These are phyloP conservation scores for Gopherus evgoodei DNA, from an alignment of 2,113 vertebrate genomes.

Conservation along the genomic window DNA sequence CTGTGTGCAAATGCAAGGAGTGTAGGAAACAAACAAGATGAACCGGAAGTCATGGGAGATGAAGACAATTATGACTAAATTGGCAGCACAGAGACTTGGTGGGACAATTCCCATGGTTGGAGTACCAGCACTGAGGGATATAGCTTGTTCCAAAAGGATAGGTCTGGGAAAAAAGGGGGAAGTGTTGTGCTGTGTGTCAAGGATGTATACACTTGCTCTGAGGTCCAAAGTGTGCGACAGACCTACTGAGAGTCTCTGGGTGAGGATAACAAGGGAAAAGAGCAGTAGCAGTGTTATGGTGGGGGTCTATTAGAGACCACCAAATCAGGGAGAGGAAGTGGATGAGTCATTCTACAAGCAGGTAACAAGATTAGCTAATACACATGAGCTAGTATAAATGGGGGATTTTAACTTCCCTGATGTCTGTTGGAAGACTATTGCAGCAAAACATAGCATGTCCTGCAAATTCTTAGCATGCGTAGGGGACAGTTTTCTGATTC, in stretches of 20 bases:
- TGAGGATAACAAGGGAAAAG: not conserved
- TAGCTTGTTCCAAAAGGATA: not conserved
- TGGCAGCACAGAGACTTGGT: not conserved
- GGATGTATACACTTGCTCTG: not conserved
- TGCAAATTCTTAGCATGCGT: not conserved
- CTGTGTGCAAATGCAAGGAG: not conserved
- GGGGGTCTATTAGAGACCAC: not conserved
- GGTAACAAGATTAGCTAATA: not conserved
- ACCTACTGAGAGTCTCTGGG: not conserved
- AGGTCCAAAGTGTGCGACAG: not conserved
- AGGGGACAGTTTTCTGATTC: not conserved
- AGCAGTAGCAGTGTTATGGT: not conserved
- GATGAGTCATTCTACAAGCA: not conserved
- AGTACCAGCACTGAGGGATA: not conserved
- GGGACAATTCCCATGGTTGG: not conserved
- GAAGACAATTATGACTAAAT: not conserved
- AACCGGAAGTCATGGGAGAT: not conserved
- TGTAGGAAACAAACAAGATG: not conserved
- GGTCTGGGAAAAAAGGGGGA: not conserved
- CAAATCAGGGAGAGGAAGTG: not conserved
- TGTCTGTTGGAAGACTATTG: not conserved
- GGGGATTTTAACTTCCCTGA: not conserved
- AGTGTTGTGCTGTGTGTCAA: not conserved
- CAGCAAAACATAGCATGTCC: not conserved
- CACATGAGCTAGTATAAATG: not conserved